Evolutionary conservation across 2,797 vertebrate genomes (phyloP), one percentile per base, ranked within the genome.

Genomic region (Taeniopygia guttata): DNA sequence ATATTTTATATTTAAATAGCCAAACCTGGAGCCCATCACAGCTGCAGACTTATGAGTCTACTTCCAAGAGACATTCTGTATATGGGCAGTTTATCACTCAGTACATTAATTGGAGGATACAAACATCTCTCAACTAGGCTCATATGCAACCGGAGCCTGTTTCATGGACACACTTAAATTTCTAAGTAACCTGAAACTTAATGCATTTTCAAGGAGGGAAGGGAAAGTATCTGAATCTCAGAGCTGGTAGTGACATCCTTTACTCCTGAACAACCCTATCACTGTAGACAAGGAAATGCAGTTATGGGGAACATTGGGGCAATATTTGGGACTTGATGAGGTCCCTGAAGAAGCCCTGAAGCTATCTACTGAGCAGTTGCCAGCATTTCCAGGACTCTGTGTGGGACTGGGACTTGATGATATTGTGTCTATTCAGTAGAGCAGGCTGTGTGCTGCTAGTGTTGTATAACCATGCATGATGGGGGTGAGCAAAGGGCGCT

Each of bases 401-500:
- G 0, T 27, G 64, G 30, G 75, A 74, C 34, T 5, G 19, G 29
- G 40, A 22, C 86, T 69, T 85, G 67, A 75, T 30, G 46, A 58
- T 51, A 51, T 1, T 54, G 16, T 70, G 48, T 52, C 79, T 38
- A 17, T 60, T 84, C 0, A 2, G 43, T 26, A 62, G n/a, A 76
- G 49, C 77, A 69, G 56, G 34, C 91, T 85, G 67, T 40, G 59
- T 0, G 0, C 38, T 29, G 54, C 36, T 45, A 68, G 32, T 0
- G 3, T 90, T 95, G 90, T 46, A 75, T 93, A 96, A 95, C 52
- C 76, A 54, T 26, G 45, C 2, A 9, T 23, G 43, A 84, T 62
- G 70, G 32, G 78, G 59, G 80, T 90, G 64, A 95, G 66, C 54
- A 94, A 88, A 94, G 84, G 84, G 49, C 91, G 93, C 48, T 66